Percentiles rank a stretch among this genome's conserved stretches.
Evolutionary conservation across 2,797 vertebrate species (phyloP).

Genomic region (Pipistrellus pipistrellus): DNA sequence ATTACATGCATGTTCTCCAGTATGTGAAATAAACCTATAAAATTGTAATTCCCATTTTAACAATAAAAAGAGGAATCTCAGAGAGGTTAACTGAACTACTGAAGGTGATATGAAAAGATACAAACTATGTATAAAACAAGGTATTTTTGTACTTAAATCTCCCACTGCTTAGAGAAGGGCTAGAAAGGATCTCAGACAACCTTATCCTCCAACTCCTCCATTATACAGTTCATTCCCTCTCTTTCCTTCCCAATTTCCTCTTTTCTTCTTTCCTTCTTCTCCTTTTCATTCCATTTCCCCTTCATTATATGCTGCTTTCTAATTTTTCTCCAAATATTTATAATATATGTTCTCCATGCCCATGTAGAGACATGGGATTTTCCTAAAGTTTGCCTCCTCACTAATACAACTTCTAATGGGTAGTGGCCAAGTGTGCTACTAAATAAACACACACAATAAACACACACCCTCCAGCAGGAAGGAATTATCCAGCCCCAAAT

Average conservation of each 20-base stretch:
- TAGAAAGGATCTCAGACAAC: neutral
- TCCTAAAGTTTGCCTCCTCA: neutral
- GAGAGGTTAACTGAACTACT: neutral
- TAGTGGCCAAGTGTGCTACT: neutral
- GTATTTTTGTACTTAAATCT: neutral
- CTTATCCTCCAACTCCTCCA: neutral
- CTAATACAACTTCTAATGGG: neutral
- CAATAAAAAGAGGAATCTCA: neutral
- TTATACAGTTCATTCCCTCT: neutral
- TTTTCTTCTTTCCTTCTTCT: neutral
- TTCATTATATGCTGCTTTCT: neutral
- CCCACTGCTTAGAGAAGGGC: neutral
- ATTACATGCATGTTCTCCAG: constrained; percentile 12
- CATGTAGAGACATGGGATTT: neutral
- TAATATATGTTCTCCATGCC: neutral
- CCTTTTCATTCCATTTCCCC: neutral
- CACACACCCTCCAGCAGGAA: neutral
- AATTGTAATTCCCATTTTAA: neutral
- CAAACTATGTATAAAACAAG: neutral
- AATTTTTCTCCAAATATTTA: neutral
- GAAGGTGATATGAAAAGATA: neutral
- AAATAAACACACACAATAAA: neutral
- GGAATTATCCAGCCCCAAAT: neutral
- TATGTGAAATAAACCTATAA: constrained; percentile 13
- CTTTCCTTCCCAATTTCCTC: neutral